Evolutionary conservation across 2,888 invertebrate species (phyloP).

Genomic region (Stomorhina lunata): DNA sequence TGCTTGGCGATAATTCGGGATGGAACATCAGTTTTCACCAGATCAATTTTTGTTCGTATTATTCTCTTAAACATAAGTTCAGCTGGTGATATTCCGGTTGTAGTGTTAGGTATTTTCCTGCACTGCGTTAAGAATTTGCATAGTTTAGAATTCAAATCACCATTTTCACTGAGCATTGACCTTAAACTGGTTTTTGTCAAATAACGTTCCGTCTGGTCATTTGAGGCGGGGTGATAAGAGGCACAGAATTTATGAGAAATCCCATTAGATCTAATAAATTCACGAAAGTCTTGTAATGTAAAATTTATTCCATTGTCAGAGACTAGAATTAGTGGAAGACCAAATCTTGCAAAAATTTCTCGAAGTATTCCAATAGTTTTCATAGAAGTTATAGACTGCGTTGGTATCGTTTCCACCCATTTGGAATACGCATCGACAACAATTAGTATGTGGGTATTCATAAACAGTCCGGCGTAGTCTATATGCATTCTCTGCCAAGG

Average conservation of each 20-base stretch:
- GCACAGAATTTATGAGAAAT: constrained; percentile 31
- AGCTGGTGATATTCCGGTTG: constrained; percentile 29
- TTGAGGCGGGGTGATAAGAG: constrained; percentile 15
- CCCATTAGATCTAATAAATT: constrained; percentile 20
- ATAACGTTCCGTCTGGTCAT: background rate
- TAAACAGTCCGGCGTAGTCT: constrained; percentile 36
- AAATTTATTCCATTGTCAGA: constrained; percentile 42
- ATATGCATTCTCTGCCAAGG: constrained; percentile 33
- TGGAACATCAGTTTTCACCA: background rate
- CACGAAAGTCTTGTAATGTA: constrained; percentile 14
- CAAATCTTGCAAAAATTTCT: constrained; percentile 42
- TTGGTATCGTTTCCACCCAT: constrained; percentile 50
- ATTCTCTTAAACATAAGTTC: constrained; percentile 47
- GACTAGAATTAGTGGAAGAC: constrained; percentile 18
- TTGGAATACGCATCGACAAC: constrained; percentile 42
- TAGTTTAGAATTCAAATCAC: constrained; percentile 19
- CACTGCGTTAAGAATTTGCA: constrained; percentile 41
- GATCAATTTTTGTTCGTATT: constrained; percentile 25
- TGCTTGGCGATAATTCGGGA: background rate
- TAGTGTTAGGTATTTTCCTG: constrained; percentile 40
- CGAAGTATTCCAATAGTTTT: constrained; percentile 20
- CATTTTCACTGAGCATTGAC: background rate
- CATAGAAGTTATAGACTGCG: background rate
- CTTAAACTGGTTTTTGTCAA: background rate
- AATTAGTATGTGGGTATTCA: constrained; percentile 36